phyloP scores from a whole-genome alignment of 1,140 invertebrate genomes.

The Drosophila burlai region DNA sequence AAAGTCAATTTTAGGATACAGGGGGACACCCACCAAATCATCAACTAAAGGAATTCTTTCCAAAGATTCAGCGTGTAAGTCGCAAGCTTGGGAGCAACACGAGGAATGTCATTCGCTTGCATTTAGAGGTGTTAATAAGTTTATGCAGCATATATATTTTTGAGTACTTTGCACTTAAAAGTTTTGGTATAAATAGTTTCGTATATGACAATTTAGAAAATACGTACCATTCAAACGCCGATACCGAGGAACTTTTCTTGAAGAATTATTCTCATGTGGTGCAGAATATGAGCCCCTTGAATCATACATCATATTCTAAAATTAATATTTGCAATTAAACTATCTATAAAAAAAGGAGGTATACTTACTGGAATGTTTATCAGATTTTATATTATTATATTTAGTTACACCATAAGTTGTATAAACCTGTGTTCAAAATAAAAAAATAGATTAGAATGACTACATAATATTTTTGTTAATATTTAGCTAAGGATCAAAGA shows the following conservation, averaged over 20 bases:
- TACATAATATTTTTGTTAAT: neutral
- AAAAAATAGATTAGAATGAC: neutral
- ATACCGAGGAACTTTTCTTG: neutral
- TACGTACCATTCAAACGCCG: slow-evolving; percentile 14
- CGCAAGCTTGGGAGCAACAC: too few species aligned
- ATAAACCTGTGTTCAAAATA: neutral
- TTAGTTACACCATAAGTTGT: neutral
- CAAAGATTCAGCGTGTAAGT: too few species aligned
- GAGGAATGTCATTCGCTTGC: too few species aligned
- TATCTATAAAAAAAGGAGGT: neutral
- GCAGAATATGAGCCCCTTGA: slow-evolving; percentile 10
- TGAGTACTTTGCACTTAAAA: too few species aligned
- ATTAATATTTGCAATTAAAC: neutral
- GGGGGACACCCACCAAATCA: too few species aligned
- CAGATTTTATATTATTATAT: neutral
- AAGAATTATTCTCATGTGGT: slow-evolving; percentile 5
- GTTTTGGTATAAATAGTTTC: too few species aligned
- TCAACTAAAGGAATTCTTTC: too few species aligned
- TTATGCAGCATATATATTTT: too few species aligned
- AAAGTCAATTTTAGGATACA: too few species aligned
- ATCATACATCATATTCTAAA: slow-evolving; percentile 7
- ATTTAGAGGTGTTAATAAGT: too few species aligned
- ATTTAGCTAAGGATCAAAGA: neutral
- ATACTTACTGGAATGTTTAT: slow-evolving; percentile 25
- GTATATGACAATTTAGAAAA: too few species aligned